These are phyloP conservation scores for Sinella curviseta DNA, from an alignment of 1,140 invertebrate species.

Conservation along the genomic window DNA sequence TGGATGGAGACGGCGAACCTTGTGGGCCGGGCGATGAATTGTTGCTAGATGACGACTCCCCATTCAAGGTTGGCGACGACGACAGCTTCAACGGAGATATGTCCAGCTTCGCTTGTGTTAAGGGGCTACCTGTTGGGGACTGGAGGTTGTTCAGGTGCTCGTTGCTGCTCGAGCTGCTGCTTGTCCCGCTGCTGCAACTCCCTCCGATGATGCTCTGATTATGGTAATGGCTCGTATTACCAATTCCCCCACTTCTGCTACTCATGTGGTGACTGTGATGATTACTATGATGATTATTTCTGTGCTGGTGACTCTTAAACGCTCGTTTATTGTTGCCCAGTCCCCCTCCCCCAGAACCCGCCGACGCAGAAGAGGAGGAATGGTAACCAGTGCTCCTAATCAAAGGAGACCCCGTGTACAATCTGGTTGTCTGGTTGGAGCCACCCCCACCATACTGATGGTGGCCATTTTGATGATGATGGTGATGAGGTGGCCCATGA, in stretches of 20 bases:
- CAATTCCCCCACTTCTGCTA: neutral
- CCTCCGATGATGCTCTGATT: neutral
- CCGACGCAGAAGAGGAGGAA: too few relatives aligned
- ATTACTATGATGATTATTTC: neutral
- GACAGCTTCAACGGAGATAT: neutral
- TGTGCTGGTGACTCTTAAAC: neutral
- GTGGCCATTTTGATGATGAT: neutral
- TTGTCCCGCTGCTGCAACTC: neutral
- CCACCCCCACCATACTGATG: neutral
- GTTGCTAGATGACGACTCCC: neutral
- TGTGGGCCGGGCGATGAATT: neutral
- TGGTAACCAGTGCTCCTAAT: neutral
- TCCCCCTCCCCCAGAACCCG: neutral
- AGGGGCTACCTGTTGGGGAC: neutral
- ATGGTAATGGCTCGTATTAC: neutral
- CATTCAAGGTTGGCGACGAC: neutral
- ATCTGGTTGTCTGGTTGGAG: neutral
- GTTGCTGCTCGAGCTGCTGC: neutral
- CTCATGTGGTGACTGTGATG: neutral
- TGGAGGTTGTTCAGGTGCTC: slow-evolving; percentile 19
- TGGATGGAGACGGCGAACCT: neutral
- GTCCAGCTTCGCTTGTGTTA: neutral
- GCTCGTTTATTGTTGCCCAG: neutral
- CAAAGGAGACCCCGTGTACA: neutral
- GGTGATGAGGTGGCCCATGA: neutral